A percentile compares a stretch with the other conserved stretches of the same genome.
Evolutionary conservation across 2,797 vertebrate genomes (phyloP).

Genomic region (Ctenochaetus hawaiiensis): DNA sequence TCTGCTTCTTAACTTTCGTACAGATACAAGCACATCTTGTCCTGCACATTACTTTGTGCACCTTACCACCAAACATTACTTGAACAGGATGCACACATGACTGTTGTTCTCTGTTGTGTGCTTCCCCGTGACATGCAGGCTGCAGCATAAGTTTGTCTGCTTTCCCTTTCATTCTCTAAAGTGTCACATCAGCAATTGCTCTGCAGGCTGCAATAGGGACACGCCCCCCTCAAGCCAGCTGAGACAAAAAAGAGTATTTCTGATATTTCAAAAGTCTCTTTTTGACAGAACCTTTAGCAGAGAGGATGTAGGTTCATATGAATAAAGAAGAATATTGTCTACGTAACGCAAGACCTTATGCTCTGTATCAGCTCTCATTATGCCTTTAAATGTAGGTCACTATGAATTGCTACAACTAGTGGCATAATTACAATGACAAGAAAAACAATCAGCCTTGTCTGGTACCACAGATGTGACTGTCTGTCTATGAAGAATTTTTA

Average conservation of each 20-base stretch:
- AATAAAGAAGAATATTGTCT: conserved; percentile 3
- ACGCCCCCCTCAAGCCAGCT: no score
- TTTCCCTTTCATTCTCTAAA: no score
- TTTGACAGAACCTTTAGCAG: neutral
- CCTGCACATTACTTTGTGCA: no score
- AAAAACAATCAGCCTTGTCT: neutral
- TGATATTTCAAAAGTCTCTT: neutral
- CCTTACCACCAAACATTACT: no score
- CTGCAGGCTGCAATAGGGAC: no score
- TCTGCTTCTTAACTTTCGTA: no score
- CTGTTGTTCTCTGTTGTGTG: no score
- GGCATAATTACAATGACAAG: neutral
- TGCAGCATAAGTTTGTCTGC: neutral
- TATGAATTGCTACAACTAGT: neutral
- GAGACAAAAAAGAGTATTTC: no score
- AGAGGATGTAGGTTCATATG: neutral
- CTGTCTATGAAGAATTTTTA: neutral
- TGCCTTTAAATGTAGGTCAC: neutral
- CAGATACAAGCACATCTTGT: no score
- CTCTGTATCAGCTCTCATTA: neutral
- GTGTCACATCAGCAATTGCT: no score
- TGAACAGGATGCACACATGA: no score
- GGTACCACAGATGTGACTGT: neutral
- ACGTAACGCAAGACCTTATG: neutral
- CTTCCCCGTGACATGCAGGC: neutral